Evolutionary conservation across 2,797 vertebrate genomes (phyloP).

Genomic region (Erpetoichthys calabaricus): DNA sequence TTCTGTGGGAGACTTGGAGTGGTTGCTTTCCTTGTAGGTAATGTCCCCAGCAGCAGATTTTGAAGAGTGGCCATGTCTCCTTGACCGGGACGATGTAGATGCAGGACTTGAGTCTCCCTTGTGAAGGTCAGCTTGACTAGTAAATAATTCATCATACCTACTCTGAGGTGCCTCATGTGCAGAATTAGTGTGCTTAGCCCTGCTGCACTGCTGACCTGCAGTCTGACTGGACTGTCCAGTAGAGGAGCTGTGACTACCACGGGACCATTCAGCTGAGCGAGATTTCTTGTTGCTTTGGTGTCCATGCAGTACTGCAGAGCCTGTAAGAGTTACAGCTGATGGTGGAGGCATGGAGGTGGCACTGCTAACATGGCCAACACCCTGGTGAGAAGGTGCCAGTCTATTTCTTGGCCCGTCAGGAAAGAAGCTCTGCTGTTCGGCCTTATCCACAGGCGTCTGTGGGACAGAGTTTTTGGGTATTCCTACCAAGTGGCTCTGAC

Average conservation of each 20-base stretch:
- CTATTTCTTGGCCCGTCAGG: slow-evolving; percentile 59
- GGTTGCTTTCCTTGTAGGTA: slow-evolving; percentile 54
- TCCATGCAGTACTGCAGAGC: slow-evolving; percentile 46
- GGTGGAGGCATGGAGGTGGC: slow-evolving; percentile 58
- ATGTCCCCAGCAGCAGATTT: slow-evolving; percentile 42
- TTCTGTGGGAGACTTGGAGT: slow-evolving; percentile 61
- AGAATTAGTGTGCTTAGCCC: slow-evolving; percentile 52
- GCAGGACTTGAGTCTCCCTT: slow-evolving; percentile 66
- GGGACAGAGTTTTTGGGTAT: slow-evolving; percentile 72
- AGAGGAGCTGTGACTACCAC: slow-evolving; percentile 48
- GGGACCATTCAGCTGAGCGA: slow-evolving; percentile 67
- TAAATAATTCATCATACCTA: slow-evolving; percentile 69
- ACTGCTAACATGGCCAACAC: slow-evolving; percentile 27
- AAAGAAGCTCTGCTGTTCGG: slow-evolving; percentile 58
- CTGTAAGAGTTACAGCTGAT: slow-evolving; percentile 44
- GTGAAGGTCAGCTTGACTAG: slow-evolving; percentile 62
- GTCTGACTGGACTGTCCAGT: slow-evolving; percentile 39
- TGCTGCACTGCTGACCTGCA: slow-evolving; percentile 38
- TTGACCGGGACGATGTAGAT: slow-evolving; percentile 45
- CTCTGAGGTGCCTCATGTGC: slow-evolving; percentile 63
- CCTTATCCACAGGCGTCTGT: slow-evolving; percentile 61
- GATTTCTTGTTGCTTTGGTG: slow-evolving; percentile 69
- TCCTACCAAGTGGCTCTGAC: slow-evolving; percentile 89
- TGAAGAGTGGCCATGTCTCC: slow-evolving; percentile 41
- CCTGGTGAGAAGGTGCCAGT: slow-evolving; percentile 44